Conservation (phyloP, 2,797 vertebrate species). For the Malacoctenus gilli region DNA sequence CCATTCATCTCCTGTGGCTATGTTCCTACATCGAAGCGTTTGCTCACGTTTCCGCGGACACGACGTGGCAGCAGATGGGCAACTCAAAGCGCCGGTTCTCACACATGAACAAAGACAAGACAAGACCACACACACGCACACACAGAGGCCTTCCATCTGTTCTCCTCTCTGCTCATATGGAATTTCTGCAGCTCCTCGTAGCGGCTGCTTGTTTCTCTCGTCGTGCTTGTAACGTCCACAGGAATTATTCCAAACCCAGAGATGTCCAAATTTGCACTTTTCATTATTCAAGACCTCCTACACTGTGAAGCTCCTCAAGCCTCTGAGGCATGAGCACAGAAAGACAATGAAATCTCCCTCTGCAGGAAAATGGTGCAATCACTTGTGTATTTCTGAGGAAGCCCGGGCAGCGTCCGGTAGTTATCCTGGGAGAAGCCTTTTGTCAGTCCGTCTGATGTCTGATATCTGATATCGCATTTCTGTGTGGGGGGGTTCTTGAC, state of each 20-base stretch:
- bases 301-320: constrained; percentile 4
- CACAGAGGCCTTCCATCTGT: constrained; percentile 33
- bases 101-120: constrained; percentile 41
- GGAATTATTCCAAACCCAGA: constrained; percentile 20
- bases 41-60: constrained; percentile 25
- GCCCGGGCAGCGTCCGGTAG: constrained; percentile 1
- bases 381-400: constrained; percentile 23
- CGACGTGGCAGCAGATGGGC: constrained; percentile 42
- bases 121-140: constrained; percentile 15
- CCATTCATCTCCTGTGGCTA: background rate
- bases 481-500: constrained; percentile 2
- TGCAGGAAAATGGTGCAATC: no score
- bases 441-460: no score
- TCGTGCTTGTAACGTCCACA: constrained; percentile 8
- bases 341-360: constrained; percentile 12
- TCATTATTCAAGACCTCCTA: constrained; percentile 43
- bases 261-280: constrained; percentile 22
- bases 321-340: constrained; percentile 19
- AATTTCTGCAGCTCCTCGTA: constrained; percentile 15
- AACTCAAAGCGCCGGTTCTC: constrained; percentile 24
- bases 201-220: constrained; percentile 24
- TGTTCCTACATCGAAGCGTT: constrained; percentile 1
- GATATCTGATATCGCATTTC: background rate
- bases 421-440: no score
- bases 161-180: constrained; percentile 31